Percentiles rank a stretch among this genome's conserved stretches.
These are phyloP conservation scores for Eubasilissa regina DNA, from an alignment of 1,140 invertebrate species.

Conservation along the genomic window DNA sequence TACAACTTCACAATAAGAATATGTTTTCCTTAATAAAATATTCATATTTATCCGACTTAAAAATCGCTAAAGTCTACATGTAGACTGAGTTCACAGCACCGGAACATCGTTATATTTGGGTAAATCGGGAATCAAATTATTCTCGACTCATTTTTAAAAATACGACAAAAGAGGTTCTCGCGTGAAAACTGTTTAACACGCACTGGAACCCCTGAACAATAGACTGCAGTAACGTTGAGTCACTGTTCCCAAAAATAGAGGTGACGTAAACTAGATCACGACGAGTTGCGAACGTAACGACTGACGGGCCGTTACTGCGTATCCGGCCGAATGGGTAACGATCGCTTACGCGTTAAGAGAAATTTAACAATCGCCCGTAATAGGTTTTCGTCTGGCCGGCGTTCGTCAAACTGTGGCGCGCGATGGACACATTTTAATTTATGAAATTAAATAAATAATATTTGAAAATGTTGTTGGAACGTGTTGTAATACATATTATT, in stretches of 20 bases:
- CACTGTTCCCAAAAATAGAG: slow-evolving; percentile 21
- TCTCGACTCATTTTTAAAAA: too few species aligned
- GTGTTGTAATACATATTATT: too few species aligned
- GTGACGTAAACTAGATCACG: slow-evolving; percentile 1
- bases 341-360: neutral
- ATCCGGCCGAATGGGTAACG: slow-evolving; percentile 4
- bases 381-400: neutral
- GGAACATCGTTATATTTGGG: too few species aligned
- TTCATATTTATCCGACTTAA: too few species aligned
- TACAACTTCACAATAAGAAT: too few species aligned
- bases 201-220: slow-evolving; percentile 22
- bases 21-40: too few species aligned
- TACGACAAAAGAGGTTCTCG: neutral
- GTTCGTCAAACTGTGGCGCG: neutral
- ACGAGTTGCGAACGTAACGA: slow-evolving; percentile 10
- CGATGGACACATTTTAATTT: neutral
- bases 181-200: neutral
- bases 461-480: neutral
- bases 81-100: too few species aligned
- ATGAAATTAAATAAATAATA: neutral
- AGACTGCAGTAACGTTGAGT: slow-evolving; percentile 5
- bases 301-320: neutral
- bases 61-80: too few species aligned
- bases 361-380: neutral
- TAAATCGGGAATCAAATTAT: too few species aligned